These are phyloP conservation scores for Oreochromis aureus DNA, from an alignment of 2,113 vertebrate species.

Conservation along the genomic window DNA sequence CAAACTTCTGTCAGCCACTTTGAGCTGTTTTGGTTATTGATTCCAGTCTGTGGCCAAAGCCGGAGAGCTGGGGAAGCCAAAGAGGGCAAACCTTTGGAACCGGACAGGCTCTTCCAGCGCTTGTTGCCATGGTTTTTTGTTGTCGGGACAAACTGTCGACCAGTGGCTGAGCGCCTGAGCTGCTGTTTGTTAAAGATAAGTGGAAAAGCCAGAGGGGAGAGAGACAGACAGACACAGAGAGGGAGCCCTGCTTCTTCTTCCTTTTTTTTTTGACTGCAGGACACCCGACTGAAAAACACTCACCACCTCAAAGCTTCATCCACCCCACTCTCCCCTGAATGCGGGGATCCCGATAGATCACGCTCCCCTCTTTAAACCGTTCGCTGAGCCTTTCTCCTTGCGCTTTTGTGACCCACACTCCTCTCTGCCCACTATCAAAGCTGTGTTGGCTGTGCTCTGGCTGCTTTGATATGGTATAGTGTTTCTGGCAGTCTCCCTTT, in stretches of 20 bases:
- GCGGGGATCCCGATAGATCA: constrained; percentile 43
- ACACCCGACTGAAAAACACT: constrained; percentile 43
- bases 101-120: constrained; percentile 40
- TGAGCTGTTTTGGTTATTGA: constrained; percentile 4
- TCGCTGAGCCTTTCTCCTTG: constrained; percentile 23
- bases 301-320: constrained; percentile 31
- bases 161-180: constrained; percentile 63
- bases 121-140: constrained; percentile 71
- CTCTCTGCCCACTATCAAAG: constrained; percentile 53
- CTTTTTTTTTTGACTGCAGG: constrained; percentile 21
- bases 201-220: constrained; percentile 56
- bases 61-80: background rate
- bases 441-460: constrained; percentile 44
- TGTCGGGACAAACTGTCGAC: constrained; percentile 68
- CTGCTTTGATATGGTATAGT: constrained; percentile 58
- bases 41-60: constrained; percentile 8
- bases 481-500: constrained; percentile 54
- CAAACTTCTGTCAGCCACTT: background rate
- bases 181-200: constrained; percentile 74
- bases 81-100: constrained; percentile 46
- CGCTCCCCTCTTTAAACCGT: constrained; percentile 38
- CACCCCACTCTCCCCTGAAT: background rate
- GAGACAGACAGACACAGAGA: constrained; percentile 33
- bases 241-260: constrained; percentile 24
- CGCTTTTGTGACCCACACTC: constrained; percentile 41